Evolutionary conservation across 2,113 vertebrate species (phyloP), one percentile per base, ranked within the genome.

Genomic region (Lontra canadensis): DNA sequence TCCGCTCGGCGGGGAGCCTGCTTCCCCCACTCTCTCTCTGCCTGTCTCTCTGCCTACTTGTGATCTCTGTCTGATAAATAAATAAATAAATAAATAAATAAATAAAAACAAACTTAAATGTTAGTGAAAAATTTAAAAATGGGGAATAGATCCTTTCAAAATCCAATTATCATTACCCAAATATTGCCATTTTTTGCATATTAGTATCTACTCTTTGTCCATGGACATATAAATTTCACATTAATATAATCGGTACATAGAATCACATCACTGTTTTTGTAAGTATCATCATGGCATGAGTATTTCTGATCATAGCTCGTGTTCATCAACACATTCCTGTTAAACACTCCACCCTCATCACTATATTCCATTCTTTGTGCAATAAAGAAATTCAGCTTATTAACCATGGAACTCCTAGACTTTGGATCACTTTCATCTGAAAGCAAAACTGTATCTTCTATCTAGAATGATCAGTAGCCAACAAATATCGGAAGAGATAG

Each of bases 81-180:
- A n/a, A n/a, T n/a, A n/a, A n/a, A n/a, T n/a, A n/a, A n/a, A n/a
- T n/a, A n/a, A n/a, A n/a, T n/a, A n/a, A n/a, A n/a, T n/a, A n/a
- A n/a, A n/a, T 8, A 34, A 94, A 87, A 59, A 59, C 17, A 74
- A 42, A 76, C 39, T 4, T 11, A 96, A 73, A 80, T 79, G 88
- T 39, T 73, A n/a, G 39, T 65, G 34, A 90, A 94, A 93, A 39
- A 74, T 83, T 81, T 92, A 26, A 6, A 95, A 93, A 94, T 78
- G 31, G 26, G 44, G 63, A 87, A 78, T 67, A 65, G 49, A 10
- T 23, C 34, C 3, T 71, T 6, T 93, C 49, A 21, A 25, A 57
- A 59, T 61, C 71, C 13, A 71, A 44, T 63, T 23, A 69, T 29
- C n/a, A 76, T 90, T 65, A 67, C 5, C 39, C 52, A 92, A 76